Evolutionary conservation across 2,113 vertebrate species (phyloP).

Genomic region (Muntiacus muntjak): DNA sequence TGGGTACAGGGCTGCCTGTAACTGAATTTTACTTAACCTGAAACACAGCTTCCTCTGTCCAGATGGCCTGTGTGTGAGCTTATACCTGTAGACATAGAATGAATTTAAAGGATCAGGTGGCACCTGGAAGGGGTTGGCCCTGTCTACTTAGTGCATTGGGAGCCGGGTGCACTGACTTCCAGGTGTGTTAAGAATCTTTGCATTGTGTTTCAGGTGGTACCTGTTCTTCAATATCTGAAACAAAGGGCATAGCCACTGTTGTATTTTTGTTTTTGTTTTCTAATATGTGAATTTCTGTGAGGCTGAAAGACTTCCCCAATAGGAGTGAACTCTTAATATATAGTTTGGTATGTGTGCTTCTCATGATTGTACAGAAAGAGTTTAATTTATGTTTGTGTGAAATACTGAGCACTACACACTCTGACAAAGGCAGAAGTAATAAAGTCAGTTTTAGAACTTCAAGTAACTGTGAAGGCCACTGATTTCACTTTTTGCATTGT

Average conservation of each 20-base stretch:
- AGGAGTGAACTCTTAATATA: background rate
- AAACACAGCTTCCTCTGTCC: background rate
- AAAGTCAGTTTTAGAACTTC: background rate
- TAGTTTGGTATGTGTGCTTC: background rate
- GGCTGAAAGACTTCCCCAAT: background rate
- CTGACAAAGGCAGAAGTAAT: background rate
- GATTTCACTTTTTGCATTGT: background rate
- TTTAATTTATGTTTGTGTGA: background rate
- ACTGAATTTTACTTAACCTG: background rate
- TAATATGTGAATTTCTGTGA: background rate
- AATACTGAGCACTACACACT: background rate
- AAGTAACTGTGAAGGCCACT: background rate
- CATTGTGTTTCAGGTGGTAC: background rate
- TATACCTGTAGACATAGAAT: background rate
- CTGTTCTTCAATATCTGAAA: background rate
- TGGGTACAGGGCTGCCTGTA: background rate
- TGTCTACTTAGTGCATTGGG: background rate
- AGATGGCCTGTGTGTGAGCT: background rate
- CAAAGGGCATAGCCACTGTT: background rate
- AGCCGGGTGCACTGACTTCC: background rate
- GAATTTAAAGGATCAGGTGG: background rate
- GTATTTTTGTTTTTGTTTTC: background rate
- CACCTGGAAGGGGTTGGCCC: background rate
- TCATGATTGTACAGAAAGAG: background rate
- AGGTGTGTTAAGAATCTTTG: background rate